These are phyloP conservation scores for Metridium senile DNA, from an alignment of 92 coral and sea anemone genomes.

Conservation along the genomic window DNA sequence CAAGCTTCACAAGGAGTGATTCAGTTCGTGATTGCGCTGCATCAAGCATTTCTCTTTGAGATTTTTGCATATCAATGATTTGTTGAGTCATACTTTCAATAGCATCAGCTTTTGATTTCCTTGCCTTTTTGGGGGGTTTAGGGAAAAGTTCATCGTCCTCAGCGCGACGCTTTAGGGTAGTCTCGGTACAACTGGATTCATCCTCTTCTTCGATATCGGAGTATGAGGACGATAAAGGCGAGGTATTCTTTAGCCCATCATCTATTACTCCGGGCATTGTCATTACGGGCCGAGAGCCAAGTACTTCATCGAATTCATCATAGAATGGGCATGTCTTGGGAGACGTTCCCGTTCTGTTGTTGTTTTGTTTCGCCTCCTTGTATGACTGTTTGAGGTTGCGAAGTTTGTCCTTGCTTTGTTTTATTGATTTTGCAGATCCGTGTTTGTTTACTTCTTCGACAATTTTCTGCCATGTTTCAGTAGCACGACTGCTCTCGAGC, in stretches of 20 bases:
- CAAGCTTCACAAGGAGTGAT: conserved; percentile 41
- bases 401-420: conserved; percentile 63
- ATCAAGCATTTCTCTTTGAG: conserved; percentile 27
- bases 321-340: conserved; percentile 46
- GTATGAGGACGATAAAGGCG: no score
- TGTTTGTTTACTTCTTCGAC: conserved; percentile 46
- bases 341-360: conserved; percentile 48
- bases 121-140: conserved; percentile 24
- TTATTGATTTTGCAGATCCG: conserved; percentile 30
- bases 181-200: conserved; percentile 1
- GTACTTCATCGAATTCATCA: conserved; percentile 57
- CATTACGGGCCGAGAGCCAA: conserved; percentile 54
- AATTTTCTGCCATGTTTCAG: conserved; percentile 50
- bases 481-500: conserved; percentile 43
- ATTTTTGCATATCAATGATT: conserved; percentile 42
- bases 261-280: conserved; percentile 56
- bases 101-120: conserved; percentile 31
- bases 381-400: conserved; percentile 51
- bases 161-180: no score
- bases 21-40: conserved; percentile 44
- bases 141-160: neutral
- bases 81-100: conserved; percentile 31
- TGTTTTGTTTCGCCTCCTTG: conserved; percentile 61
- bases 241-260: neutral
- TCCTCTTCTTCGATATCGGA: conserved; percentile 12